Percentiles rank a stretch among this genome's conserved stretches.
Conservation (phyloP, 2,797 vertebrate genomes). For the Cynodonichthys magdalenae region DNA sequence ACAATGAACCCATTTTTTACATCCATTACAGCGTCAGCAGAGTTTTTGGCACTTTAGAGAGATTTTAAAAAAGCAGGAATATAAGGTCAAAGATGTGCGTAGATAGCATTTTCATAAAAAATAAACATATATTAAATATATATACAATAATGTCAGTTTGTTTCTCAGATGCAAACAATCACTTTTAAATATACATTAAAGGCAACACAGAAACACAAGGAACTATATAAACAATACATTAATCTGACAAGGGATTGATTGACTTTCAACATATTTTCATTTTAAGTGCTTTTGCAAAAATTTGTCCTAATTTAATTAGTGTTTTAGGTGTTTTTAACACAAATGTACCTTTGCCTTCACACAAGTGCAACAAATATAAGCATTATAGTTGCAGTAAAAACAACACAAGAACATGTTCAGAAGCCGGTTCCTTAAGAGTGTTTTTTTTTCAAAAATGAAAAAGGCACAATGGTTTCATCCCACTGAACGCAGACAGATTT, state of each 20-base stretch:
- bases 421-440: constrained; percentile 14
- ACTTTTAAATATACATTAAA: constrained; percentile 55
- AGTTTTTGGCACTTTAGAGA: constrained; percentile 72
- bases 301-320: constrained; percentile 21
- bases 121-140: constrained; percentile 63
- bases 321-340: constrained; percentile 22
- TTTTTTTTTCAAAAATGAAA: constrained; percentile 29
- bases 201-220: constrained; percentile 25
- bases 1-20: constrained; percentile 50
- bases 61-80: constrained; percentile 24
- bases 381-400: constrained; percentile 20
- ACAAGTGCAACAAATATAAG: constrained; percentile 45
- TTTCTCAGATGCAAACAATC: constrained; percentile 33
- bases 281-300: constrained; percentile 62
- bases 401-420: constrained; percentile 10
- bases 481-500: constrained; percentile 28
- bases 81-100: constrained; percentile 54
- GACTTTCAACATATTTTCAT: constrained; percentile 32
- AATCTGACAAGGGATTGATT: constrained; percentile 12
- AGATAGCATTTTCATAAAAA: constrained; percentile 63
- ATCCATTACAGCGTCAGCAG: constrained; percentile 49
- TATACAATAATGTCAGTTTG: constrained; percentile 45
- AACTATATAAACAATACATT: constrained; percentile 16
- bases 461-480: constrained; percentile 65
- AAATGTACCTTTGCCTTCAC: constrained; percentile 31